These are phyloP conservation scores for Cerastoderma edule DNA, from an alignment of 2,888 invertebrate species.

Conservation along the genomic window DNA sequence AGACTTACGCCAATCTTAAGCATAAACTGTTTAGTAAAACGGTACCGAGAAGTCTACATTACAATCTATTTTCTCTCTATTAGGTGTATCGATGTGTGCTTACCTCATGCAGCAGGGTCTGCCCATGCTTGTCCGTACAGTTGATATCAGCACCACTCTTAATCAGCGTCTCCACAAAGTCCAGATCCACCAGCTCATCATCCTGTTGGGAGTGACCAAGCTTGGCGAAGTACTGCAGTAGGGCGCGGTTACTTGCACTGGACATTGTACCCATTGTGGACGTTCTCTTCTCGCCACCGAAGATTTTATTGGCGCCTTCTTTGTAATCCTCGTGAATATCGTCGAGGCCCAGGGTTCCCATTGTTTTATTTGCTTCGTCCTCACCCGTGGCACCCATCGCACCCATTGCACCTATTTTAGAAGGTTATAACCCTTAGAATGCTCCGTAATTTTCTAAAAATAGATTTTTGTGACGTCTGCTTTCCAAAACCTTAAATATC, in stretches of 20 bases:
- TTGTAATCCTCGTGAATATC: constrained; percentile 66
- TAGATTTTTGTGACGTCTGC: too few relatives aligned
- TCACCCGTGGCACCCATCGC: too few relatives aligned
- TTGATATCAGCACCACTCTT: constrained; percentile 79
- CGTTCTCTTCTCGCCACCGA: constrained; percentile 20
- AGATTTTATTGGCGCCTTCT: constrained; percentile 27
- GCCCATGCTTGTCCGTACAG: constrained; percentile 80
- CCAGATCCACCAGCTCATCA: constrained; percentile 76
- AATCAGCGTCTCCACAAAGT: constrained; percentile 77
- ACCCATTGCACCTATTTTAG: too few relatives aligned
- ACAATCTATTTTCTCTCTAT: neutral
- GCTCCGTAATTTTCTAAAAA: too few relatives aligned
- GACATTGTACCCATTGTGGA: constrained; percentile 48
- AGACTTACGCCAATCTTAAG: too few relatives aligned
- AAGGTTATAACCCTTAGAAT: neutral
- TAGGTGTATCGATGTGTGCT: too few relatives aligned
- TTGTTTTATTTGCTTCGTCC: neutral
- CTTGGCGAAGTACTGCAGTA: constrained; percentile 81
- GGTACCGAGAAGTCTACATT: neutral
- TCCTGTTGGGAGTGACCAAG: constrained; percentile 72
- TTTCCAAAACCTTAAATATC: too few relatives aligned
- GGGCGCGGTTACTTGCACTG: constrained; percentile 71
- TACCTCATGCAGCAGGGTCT: constrained; percentile 83
- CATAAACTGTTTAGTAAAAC: too few relatives aligned
- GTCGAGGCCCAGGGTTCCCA: constrained; percentile 67